Conservation (phyloP, 2,113 vertebrate species). For the Acrocephalus kingi region DNA sequence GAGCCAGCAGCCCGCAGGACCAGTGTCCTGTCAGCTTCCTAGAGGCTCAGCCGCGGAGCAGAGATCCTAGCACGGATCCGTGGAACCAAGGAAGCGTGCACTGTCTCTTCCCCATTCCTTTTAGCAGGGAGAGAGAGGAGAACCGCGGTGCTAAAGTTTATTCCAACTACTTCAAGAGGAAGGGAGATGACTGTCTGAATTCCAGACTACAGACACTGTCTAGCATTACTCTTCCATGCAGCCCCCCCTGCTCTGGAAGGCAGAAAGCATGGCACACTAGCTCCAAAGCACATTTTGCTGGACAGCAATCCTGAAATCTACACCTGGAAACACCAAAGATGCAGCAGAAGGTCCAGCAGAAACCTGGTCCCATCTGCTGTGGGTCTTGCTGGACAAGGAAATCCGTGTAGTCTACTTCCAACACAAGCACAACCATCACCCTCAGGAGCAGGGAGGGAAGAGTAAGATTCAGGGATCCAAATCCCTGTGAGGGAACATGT, state of each 20-base stretch:
- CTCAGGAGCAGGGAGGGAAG: not conserved
- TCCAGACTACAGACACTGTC: not conserved
- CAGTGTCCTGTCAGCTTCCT: not conserved
- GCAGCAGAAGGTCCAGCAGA: not conserved
- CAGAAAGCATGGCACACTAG: not conserved
- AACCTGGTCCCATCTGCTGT: not conserved
- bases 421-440: not conserved
- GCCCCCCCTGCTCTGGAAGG: not conserved
- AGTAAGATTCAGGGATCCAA: not conserved
- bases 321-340: not conserved
- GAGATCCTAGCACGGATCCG: not conserved
- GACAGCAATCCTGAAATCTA: not conserved
- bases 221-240: not conserved
- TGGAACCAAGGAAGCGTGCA: fast-evolving
- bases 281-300: not conserved
- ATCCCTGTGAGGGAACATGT: not conserved
- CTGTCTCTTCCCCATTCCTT: not conserved
- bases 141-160: not conserved
- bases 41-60: fast-evolving
- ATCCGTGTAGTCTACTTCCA: not conserved
- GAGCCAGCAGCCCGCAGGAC: not conserved
- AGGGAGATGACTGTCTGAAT: not conserved
- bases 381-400: fast-evolving
- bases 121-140: not conserved
- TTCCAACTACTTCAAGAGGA: not conserved